Evolutionary conservation across 2,113 vertebrate genomes (phyloP).

Genomic region (Poeciliopsis turrubarensis): DNA sequence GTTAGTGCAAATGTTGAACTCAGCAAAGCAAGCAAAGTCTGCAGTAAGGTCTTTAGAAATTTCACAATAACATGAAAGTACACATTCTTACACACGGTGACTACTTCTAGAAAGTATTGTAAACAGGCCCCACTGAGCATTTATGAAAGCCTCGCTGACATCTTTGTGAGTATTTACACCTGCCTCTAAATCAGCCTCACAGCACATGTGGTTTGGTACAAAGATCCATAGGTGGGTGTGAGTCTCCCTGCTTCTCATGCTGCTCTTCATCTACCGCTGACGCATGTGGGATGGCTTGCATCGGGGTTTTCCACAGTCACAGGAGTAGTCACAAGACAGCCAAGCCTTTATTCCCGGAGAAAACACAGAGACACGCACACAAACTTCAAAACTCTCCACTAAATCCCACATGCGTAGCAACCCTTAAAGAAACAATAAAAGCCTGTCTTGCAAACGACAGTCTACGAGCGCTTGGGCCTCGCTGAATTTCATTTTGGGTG

Average conservation of each 20-base stretch:
- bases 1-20: slow-evolving; percentile 8
- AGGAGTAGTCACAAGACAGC: slow-evolving; percentile 60
- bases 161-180: slow-evolving; percentile 2
- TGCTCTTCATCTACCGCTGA: slow-evolving; percentile 50
- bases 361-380: slow-evolving; percentile 17
- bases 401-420: slow-evolving; percentile 10
- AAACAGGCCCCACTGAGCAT: not conserved
- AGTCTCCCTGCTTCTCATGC: slow-evolving; percentile 16
- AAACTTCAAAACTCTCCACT: slow-evolving; percentile 22
- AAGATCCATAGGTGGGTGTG: slow-evolving; percentile 23
- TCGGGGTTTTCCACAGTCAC: slow-evolving; percentile 70
- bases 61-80: slow-evolving; percentile 24
- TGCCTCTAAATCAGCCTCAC: slow-evolving; percentile 4
- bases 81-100: not conserved
- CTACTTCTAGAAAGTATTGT: not conserved
- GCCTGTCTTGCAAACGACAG: slow-evolving; percentile 28
- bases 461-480: slow-evolving; percentile 43
- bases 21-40: slow-evolving; percentile 20
- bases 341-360: slow-evolving; percentile 60
- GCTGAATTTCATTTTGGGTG: slow-evolving; percentile 33
- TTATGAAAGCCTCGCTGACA: not conserved
- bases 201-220: not conserved
- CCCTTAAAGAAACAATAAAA: slow-evolving; percentile 46
- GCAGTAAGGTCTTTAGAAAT: slow-evolving; percentile 16
- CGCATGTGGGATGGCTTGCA: slow-evolving; percentile 58